A percentile compares a stretch with the other conserved stretches of the same genome.
phyloP scores from a whole-genome alignment of 2,888 invertebrate species.

The Drosophila suboccidentalis region DNA sequence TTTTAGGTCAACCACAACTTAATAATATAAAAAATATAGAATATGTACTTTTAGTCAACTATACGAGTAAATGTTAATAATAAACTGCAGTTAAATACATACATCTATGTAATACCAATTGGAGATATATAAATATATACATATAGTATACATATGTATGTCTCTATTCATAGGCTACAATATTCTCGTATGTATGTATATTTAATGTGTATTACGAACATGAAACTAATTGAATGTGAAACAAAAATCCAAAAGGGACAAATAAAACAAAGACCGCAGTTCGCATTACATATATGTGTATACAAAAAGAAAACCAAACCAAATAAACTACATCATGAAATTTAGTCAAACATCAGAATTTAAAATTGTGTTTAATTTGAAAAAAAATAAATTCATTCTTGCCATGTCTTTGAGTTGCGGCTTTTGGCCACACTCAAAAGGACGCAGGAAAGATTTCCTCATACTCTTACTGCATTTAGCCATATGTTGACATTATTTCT shows the following conservation, averaged over 20 bases:
- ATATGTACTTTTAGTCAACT: slow-evolving; percentile 47
- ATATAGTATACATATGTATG: slow-evolving; percentile 2
- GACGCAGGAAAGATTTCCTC: background rate
- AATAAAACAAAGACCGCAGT: slow-evolving; percentile 37
- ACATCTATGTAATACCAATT: slow-evolving; percentile 9
- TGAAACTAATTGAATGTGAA: slow-evolving; percentile 46
- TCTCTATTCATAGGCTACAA: slow-evolving; percentile 6
- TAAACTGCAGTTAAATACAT: slow-evolving; percentile 40
- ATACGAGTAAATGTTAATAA: slow-evolving; percentile 53
- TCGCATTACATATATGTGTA: slow-evolving; percentile 38
- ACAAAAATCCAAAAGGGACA: slow-evolving; percentile 26
- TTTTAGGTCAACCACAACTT: slow-evolving; percentile 39
- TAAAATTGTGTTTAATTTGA: slow-evolving; percentile 34
- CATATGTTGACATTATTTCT: background rate
- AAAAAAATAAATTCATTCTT: background rate
- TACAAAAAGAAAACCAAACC: slow-evolving; percentile 26
- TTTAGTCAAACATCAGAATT: slow-evolving; percentile 74
- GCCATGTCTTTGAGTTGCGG: background rate
- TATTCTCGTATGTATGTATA: slow-evolving; percentile 20
- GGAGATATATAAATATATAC: slow-evolving; percentile 10
- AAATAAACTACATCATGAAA: slow-evolving; percentile 79
- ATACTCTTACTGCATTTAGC: too few species aligned
- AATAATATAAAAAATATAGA: slow-evolving; percentile 33
- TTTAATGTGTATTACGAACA: slow-evolving; percentile 27
- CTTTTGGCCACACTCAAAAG: background rate